These are phyloP conservation scores for Cataglyphis rosenhaueri DNA, from an alignment of 2,888 invertebrate genomes.

Conservation along the genomic window DNA sequence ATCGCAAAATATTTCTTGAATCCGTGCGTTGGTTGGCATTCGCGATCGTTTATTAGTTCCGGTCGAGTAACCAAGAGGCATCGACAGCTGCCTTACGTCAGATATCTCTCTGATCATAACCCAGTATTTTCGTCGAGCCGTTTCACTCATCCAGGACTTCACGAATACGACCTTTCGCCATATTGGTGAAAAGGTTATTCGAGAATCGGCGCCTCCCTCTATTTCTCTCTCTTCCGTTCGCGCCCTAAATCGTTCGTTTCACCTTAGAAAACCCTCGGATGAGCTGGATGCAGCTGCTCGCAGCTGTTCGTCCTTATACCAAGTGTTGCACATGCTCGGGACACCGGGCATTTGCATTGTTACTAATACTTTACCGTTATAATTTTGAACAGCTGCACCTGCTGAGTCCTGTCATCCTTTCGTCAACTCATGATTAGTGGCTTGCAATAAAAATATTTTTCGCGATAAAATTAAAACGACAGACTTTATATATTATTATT, in stretches of 20 bases:
- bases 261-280: background rate
- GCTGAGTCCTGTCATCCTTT: constrained; percentile 36
- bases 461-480: constrained; percentile 14
- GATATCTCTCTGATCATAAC: constrained; percentile 58
- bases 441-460: background rate
- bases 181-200: constrained; percentile 62
- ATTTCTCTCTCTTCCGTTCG: background rate
- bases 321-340: constrained; percentile 20
- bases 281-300: constrained; percentile 35
- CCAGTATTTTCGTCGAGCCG: constrained; percentile 49
- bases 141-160: constrained; percentile 49
- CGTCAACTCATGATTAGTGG: constrained; percentile 28
- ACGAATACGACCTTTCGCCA: constrained; percentile 68
- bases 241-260: background rate
- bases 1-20: constrained; percentile 21
- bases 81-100: constrained; percentile 55
- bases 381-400: constrained; percentile 59
- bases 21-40: background rate
- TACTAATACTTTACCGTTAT: constrained; percentile 57
- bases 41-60: constrained; percentile 44
- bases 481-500: background rate
- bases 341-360: constrained; percentile 43
- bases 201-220: constrained; percentile 11
- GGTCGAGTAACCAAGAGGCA: constrained; percentile 22
- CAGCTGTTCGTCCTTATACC: background rate